Conservation (phyloP, 1,140 invertebrate genomes). For the Philopotamus ludificatus region DNA sequence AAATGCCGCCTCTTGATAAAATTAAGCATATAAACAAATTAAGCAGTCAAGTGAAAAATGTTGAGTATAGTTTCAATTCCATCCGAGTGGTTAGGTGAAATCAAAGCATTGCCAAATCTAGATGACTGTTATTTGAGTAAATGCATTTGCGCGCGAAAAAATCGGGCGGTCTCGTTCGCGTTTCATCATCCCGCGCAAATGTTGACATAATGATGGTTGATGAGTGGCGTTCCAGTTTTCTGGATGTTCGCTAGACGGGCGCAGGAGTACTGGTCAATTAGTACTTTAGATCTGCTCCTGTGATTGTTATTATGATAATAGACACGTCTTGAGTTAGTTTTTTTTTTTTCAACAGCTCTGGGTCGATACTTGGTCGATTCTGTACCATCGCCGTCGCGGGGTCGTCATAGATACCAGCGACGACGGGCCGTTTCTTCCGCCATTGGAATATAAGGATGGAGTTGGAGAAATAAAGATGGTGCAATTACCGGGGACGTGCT, state of each 20-base stretch:
- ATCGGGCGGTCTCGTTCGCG: not conserved
- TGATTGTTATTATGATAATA: not conserved
- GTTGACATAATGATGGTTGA: not conserved
- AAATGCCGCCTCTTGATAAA: constrained; percentile 39
- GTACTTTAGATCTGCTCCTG: constrained; percentile 36
- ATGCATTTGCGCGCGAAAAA: not conserved
- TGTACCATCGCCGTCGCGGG: constrained; percentile 29
- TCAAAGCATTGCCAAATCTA: not conserved
- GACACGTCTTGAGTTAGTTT: not conserved
- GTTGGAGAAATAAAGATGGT: constrained; percentile 42
- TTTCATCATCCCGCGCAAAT: not conserved
- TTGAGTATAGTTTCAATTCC: not conserved
- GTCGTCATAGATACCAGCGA: constrained; percentile 34
- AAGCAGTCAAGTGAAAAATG: not conserved
- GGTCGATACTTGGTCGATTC: constrained; percentile 3
- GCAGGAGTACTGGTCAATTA: constrained; percentile 48
- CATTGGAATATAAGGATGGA: not conserved
- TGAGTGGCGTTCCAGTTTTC: constrained; percentile 45
- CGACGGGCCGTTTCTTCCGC: not conserved
- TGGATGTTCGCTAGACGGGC: constrained; percentile 50
- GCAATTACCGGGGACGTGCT: constrained; percentile 50
- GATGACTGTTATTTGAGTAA: not conserved
- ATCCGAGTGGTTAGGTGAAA: not conserved
- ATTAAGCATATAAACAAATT: too few species aligned
- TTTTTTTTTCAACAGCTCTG: not conserved